Evolutionary conservation across 2,888 invertebrate genomes (phyloP), one percentile per base, ranked within the genome.

Genomic region (Megastigmus dorsalis): DNA sequence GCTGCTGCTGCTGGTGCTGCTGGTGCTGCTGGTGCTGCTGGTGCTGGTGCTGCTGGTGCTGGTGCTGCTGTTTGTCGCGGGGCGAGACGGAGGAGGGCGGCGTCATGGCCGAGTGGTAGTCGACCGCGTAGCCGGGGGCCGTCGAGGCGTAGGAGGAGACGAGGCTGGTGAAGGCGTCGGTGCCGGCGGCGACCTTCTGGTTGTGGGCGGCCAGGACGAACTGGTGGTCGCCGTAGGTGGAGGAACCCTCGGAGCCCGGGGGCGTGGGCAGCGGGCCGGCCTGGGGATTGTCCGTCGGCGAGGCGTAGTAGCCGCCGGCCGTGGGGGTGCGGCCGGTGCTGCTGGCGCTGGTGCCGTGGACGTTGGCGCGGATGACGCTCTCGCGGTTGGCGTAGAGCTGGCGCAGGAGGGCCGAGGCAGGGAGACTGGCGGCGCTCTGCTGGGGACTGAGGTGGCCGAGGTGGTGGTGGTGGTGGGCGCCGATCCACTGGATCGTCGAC

Each of bases 11-110:
- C 82, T 85, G 83, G 72, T 90, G 90, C 84, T 88, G 90, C 81
- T 85, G 83, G 74, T 90, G 90, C 73, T 89, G 88, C 81, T 93
- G 93, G 81, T 92, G 94, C 85, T 91, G 91, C 87, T 89, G 92
- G n/a, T 88, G 90, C 82, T 85, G 83, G 72, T 90, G 90, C 84
- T 88, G 90, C 81, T 85, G 83, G 74, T 90, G 90, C 73, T 89
- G 88, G 81, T 92, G 94, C 85, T 91, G 91, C 87, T 89, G 92
- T 81, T 93, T 96, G 84, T 97, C 97, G 76, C 97, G 91, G 0
- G 98, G 97, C 4, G 97, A 97, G 1, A 97, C 97, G 3, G 97
- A 97, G n/a, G 97, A 96, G 63, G 98, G 98, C 65, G 97, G 97
- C 3, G 97, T 97, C 95, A 98, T 97, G 57, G 96, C 96, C 45